A percentile compares a stretch with the other conserved stretches of the same genome.
Conservation (phyloP, 37 sponge, comb jelly and placozoan genomes). For the Halisarca cf. caerulea region DNA sequence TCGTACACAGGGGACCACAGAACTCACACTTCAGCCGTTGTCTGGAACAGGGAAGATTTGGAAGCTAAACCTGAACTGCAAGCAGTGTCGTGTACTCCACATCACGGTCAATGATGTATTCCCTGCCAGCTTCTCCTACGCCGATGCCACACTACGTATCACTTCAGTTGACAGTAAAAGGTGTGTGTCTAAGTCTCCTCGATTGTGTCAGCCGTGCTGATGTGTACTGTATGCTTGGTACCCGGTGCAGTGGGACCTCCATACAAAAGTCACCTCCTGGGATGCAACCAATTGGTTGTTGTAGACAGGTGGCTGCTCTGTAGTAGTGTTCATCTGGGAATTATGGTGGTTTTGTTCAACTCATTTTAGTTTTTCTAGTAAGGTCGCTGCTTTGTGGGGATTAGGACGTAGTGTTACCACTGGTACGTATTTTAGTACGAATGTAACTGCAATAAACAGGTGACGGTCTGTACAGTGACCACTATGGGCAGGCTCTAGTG, state of each 20-base stretch:
- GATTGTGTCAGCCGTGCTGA: background rate
- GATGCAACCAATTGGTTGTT: too few species aligned
- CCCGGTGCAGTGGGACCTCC: too few species aligned
- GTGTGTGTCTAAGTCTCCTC: conserved; percentile 44
- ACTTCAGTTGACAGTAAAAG: conserved; percentile 73
- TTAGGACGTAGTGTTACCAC: too few species aligned
- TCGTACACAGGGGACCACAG: conserved; percentile 55
- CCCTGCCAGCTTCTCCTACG: conserved; percentile 66
- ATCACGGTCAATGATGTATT: conserved; percentile 48
- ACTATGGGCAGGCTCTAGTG: too few species aligned
- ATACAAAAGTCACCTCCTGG: background rate
- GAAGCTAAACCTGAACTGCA: conserved; percentile 74
- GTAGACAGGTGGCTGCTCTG: background rate
- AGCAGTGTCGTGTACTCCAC: conserved; percentile 70
- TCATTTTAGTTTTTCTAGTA: too few species aligned
- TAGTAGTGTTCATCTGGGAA: background rate
- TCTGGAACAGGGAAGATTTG: conserved; percentile 58
- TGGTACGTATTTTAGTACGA: too few species aligned
- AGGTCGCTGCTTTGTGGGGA: too few species aligned
- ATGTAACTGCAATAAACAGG: too few species aligned
- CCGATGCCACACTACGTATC: conserved; percentile 66
- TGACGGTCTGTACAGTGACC: too few species aligned
- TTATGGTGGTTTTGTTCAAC: background rate
- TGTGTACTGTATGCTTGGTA: background rate
- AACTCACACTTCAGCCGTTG: conserved; percentile 63